Evolutionary conservation across 2,797 vertebrate species (phyloP).

Genomic region (Pogoniulus pusillus): DNA sequence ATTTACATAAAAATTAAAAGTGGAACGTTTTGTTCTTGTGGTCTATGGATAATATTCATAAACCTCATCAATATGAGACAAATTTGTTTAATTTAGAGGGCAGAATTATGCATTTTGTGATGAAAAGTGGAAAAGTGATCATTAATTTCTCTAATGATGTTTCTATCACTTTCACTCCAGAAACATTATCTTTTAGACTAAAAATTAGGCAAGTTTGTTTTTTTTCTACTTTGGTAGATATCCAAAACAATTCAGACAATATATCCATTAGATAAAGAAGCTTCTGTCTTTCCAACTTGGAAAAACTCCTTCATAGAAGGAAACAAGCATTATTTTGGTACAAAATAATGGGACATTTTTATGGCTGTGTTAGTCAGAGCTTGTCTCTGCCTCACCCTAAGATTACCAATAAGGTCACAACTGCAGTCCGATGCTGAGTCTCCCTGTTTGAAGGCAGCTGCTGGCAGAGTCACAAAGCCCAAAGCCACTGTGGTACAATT

Average conservation of each 20-base stretch:
- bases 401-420: background rate
- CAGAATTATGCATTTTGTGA: background rate
- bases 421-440: background rate
- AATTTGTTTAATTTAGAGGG: background rate
- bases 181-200: background rate
- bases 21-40: background rate
- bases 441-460: background rate
- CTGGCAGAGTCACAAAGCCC: rapidly evolving
- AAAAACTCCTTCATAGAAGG: background rate
- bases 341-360: background rate
- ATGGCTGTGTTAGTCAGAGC: background rate
- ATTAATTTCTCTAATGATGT: background rate
- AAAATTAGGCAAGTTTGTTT: background rate
- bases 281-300: background rate
- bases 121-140: background rate
- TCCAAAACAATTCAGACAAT: background rate
- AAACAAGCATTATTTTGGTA: background rate
- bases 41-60: background rate
- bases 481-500: rapidly evolving
- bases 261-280: background rate
- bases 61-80: background rate
- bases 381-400: rapidly evolving
- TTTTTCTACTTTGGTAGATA: background rate
- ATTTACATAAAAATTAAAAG: background rate
- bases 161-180: background rate